Percentiles rank a stretch among this genome's conserved stretches.
Evolutionary conservation across 2,888 invertebrate species (phyloP).

Genomic region (Sesia bembeciformis): DNA sequence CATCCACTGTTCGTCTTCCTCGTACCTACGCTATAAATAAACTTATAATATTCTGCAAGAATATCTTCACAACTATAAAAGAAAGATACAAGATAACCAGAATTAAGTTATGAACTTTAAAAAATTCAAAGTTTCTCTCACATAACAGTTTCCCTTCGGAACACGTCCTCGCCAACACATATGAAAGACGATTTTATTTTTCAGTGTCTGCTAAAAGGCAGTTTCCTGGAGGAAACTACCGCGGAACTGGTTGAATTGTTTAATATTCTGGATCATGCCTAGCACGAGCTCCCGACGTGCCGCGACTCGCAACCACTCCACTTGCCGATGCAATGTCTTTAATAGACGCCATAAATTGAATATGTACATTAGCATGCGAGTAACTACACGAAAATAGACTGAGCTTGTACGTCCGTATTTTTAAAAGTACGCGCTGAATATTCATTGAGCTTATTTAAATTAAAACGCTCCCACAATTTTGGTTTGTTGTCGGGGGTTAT

Average conservation of each 20-base stretch:
- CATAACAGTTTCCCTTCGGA: neutral
- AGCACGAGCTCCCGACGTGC: constrained; percentile 17
- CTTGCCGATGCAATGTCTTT: constrained; percentile 48
- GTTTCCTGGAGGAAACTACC: constrained; percentile 34
- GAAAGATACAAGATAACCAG: too few relatives aligned
- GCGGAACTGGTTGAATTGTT: constrained; percentile 19
- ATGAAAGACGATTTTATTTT: constrained; percentile 33
- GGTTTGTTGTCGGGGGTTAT: neutral
- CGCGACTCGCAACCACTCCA: constrained; percentile 11
- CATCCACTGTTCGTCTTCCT: too few relatives aligned
- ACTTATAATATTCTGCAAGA: too few relatives aligned
- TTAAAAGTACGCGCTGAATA: constrained; percentile 7
- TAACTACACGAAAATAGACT: constrained; percentile 23
- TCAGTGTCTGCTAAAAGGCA: constrained; percentile 46
- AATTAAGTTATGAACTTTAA: neutral
- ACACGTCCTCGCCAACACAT: constrained; percentile 9
- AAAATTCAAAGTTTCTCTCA: neutral
- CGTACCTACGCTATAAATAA: too few relatives aligned
- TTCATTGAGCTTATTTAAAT: constrained; percentile 2
- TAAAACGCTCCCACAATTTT: neutral
- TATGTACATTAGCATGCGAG: constrained; percentile 33
- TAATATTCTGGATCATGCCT: constrained; percentile 40
- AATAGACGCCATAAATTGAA: constrained; percentile 58
- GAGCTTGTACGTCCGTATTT: constrained; percentile 5
- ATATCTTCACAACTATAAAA: too few relatives aligned